Percentiles rank a stretch among this genome's conserved stretches.
Conservation (phyloP, 2,113 vertebrate species). For the Rhynchomys soricoides region DNA sequence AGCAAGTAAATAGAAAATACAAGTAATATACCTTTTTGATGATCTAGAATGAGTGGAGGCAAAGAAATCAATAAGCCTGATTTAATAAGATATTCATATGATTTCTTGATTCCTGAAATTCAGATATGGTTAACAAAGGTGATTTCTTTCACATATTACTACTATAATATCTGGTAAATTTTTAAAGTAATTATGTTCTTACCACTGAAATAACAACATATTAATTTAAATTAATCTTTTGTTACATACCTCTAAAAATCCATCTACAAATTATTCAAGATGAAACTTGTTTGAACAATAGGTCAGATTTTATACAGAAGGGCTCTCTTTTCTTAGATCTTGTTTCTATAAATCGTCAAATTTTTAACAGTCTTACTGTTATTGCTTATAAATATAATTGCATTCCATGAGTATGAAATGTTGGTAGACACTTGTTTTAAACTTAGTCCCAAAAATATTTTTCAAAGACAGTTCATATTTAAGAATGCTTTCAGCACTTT, state of each 20-base stretch:
- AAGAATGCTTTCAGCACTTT: slow-evolving; percentile 44
- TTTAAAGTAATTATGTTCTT: background rate
- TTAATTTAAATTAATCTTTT: background rate
- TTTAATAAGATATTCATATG: background rate
- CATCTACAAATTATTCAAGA: background rate
- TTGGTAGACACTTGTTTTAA: slow-evolving; percentile 39
- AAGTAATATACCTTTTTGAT: background rate
- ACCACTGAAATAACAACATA: background rate
- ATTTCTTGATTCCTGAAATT: background rate
- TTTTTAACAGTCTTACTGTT: background rate
- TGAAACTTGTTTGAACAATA: background rate
- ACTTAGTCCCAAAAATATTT: background rate
- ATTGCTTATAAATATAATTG: slow-evolving; percentile 11
- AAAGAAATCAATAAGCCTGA: background rate
- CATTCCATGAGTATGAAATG: slow-evolving; percentile 51
- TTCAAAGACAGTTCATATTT: slow-evolving; percentile 18
- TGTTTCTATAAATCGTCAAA: slow-evolving; percentile 28
- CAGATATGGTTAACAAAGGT: background rate
- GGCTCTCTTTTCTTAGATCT: background rate
- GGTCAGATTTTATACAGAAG: background rate
- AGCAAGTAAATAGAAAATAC: background rate
- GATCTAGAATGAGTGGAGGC: background rate
- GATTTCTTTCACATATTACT: background rate
- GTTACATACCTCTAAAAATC: background rate
- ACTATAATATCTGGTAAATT: background rate